Conservation (phyloP, 2,113 vertebrate species). For the Chunga burmeisteri region DNA sequence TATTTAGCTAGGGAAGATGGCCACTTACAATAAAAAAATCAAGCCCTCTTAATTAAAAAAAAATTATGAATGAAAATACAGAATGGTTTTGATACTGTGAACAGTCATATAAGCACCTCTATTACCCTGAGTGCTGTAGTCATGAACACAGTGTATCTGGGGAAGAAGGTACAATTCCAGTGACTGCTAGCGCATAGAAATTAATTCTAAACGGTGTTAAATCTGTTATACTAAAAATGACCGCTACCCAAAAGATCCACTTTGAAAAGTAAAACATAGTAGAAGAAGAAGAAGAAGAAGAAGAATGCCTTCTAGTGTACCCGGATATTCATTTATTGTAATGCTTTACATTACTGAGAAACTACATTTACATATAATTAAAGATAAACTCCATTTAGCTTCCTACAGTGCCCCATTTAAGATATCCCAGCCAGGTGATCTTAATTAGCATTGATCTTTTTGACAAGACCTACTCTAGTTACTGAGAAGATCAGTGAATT, state of each 20-base stretch:
- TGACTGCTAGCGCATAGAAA: not conserved
- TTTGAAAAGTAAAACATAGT: not conserved
- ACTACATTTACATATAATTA: not conserved
- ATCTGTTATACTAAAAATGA: not conserved
- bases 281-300: not conserved
- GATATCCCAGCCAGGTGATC: not conserved
- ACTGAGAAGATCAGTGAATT: not conserved
- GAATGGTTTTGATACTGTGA: not conserved
- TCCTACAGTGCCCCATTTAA: not conserved
- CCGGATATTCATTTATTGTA: not conserved
- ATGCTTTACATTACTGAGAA: not conserved
- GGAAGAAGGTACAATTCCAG: not conserved
- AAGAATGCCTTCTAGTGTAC: not conserved
- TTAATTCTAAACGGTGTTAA: not conserved
- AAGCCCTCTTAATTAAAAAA: not conserved
- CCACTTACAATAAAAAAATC: not conserved
- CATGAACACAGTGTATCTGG: not conserved
- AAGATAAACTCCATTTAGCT: not conserved
- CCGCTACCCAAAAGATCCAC: not conserved
- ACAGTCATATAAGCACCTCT: not conserved
- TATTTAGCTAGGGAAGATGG: not conserved
- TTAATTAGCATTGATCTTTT: not conserved
- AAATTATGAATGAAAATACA: not conserved
- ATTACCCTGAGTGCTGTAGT: not conserved
- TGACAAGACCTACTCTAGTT: not conserved